Evolutionary conservation across 2,113 vertebrate species (phyloP), one percentile per base, ranked within the genome.

Genomic region (Megalops atlanticus): DNA sequence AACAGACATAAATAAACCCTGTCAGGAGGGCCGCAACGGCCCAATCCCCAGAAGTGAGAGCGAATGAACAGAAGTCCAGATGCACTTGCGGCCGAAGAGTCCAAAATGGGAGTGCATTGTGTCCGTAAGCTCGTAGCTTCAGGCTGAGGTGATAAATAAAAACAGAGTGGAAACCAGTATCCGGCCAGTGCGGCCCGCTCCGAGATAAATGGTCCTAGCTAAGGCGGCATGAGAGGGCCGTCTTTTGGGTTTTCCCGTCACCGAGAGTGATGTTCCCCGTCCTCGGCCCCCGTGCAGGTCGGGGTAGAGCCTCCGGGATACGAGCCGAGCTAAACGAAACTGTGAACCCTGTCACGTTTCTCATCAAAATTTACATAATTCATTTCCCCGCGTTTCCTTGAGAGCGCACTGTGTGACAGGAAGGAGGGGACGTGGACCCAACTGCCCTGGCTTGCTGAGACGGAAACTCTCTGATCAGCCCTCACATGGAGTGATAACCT

Each of bases 301-400:
- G 90, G 88, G 90, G 87, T 88, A 85, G 85, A 71, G 89, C 92
- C 92, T 92, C 88, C 89, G 87, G 92, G 92, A 92, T 82, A 91
- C 81, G 76, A 84, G 80, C 79, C 0, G 64, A 89, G 87, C 92
- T 92, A 94, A 94, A 94, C 93, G 93, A 94, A 93, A 93, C 90
- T 90, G 90, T 90, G 81, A 91, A 92, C 92, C 90, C 90, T 89
- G 89, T 88, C n/a, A 86, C 91, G 92, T 93, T 95, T 92, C 89
- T 92, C 92, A 94, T 95, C 92, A 92, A 87, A 95, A 94, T 94
- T 94, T 95, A 92, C 94, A 94, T 95, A 95, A 94, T 94, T 94
- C 92, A 95, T 95, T 94, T 94, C 87, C 91, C 92, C 85, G 89
- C 90, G 83, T 93, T 93, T 93, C 88, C 93, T 93, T 90, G 88